A percentile compares a stretch with the other conserved stretches of the same genome.
phyloP scores from a whole-genome alignment of 2,113 vertebrate genomes.

The Centropus bengalensis region DNA sequence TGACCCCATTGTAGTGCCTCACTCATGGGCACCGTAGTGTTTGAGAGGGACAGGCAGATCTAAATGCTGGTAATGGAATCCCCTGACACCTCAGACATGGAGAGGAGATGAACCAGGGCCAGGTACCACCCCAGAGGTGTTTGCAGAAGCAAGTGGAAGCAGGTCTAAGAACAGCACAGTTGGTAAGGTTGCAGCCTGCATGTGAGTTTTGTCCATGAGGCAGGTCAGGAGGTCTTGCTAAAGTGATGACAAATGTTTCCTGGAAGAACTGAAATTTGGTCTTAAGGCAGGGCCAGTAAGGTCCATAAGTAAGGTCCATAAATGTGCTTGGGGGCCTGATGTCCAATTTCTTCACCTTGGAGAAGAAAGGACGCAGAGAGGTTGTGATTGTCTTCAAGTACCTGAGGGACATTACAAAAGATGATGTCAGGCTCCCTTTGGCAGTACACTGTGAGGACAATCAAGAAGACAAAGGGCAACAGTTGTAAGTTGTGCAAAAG shows the following conservation, averaged over 20 bases:
- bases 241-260: neutral
- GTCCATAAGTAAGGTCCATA: neutral
- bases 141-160: neutral
- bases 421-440: neutral
- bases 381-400: neutral
- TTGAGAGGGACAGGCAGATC: neutral
- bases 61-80: neutral
- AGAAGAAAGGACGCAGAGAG: neutral
- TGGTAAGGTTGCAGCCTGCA: neutral
- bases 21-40: neutral
- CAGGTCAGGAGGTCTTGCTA: neutral
- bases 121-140: neutral
- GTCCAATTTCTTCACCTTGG: neutral
- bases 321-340: neutral
- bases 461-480: neutral
- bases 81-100: neutral
- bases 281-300: neutral
- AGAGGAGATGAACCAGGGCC: neutral
- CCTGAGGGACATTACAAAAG: accelerated
- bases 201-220: neutral
- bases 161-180: neutral
- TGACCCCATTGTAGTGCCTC: neutral
- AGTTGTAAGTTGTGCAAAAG: neutral
- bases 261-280: neutral
- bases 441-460: neutral